Evolutionary conservation across 1,140 invertebrate species (phyloP), one percentile per base, ranked within the genome.

Genomic region (Parasteatoda tepidariorum): DNA sequence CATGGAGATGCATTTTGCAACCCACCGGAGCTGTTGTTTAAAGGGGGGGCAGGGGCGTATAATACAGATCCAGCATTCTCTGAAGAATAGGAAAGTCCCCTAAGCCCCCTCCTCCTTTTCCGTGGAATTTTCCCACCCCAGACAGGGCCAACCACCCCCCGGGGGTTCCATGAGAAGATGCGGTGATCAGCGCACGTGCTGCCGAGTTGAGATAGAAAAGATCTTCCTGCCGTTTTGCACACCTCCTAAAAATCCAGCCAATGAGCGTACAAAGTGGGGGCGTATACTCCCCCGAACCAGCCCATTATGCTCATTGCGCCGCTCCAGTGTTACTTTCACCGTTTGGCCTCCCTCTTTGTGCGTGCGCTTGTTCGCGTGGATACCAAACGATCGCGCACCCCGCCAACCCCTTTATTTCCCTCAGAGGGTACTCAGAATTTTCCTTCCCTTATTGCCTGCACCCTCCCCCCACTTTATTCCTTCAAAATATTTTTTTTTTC

Each of bases 251-350:
- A 2, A 11, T 24, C 2, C 38, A 55, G 7, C 74, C 74, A 78
- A 78, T 66, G 62, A 33, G 59, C 28, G 61, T 31, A 5, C 57
- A 28, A 28, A n/a, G 62, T 78, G 74, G 61, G 26, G 74, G 74
- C 62, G 74, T 59, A 38, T n/a, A 59, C 22, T 66, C 74, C 59
- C 41, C 62, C 62, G 28, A 54, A 6, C 24, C 62, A 9, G 24
- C 15, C 73, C 61, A 57, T 31, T 57, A 57, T 66, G 41, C 41
- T 28, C 41, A 33, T 41, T 48, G 30, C 68, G 68, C 62, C 59
- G 59, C 74, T 66, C 74, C 33, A 33, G 34, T 66, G 74, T 78
- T 78, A 66, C 74, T 78, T 78, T 78, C 62, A 41, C 74, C 74
- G 31, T 66, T 24, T 41, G 38, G 24, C 28, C 59, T 34, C 59